Evolutionary conservation across 2,888 invertebrate genomes (phyloP).

Genomic region (Panzeria rudis): DNA sequence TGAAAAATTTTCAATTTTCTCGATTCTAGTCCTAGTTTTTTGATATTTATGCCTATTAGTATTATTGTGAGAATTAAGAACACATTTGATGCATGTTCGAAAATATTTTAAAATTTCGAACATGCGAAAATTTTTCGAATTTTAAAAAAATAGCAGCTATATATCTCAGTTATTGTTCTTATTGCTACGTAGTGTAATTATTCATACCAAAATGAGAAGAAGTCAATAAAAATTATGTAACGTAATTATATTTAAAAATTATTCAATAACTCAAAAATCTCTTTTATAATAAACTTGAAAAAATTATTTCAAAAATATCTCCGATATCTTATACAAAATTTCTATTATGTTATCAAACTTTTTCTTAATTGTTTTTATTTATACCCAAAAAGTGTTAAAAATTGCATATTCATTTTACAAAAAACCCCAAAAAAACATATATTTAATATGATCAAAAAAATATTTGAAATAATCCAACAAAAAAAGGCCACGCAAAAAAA

Average conservation of each 20-base stretch:
- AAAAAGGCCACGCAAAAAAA: conserved; percentile 46
- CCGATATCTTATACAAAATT: not conserved
- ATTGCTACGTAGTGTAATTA: no score
- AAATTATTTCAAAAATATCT: not conserved
- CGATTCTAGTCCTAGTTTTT: no score
- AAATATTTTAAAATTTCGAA: no score
- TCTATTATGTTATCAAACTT: not conserved
- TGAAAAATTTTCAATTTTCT: no score
- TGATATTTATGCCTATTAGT: no score
- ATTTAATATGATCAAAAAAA: conserved; percentile 20
- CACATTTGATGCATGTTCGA: no score
- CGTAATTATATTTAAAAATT: not conserved
- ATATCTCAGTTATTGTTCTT: no score
- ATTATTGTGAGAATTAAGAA: no score
- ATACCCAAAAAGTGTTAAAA: not conserved
- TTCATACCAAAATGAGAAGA: no score
- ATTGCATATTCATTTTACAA: conserved; percentile 26
- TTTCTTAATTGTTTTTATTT: not conserved
- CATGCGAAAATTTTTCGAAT: no score
- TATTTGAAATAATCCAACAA: conserved; percentile 29
- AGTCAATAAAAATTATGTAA: no score
- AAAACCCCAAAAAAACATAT: not conserved
- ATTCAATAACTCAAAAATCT: not conserved
- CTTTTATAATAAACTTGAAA: not conserved
- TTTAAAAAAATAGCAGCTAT: no score